Evolutionary conservation across 2,888 invertebrate genomes (phyloP).

Genomic region (Cosmorhoe ocellata): DNA sequence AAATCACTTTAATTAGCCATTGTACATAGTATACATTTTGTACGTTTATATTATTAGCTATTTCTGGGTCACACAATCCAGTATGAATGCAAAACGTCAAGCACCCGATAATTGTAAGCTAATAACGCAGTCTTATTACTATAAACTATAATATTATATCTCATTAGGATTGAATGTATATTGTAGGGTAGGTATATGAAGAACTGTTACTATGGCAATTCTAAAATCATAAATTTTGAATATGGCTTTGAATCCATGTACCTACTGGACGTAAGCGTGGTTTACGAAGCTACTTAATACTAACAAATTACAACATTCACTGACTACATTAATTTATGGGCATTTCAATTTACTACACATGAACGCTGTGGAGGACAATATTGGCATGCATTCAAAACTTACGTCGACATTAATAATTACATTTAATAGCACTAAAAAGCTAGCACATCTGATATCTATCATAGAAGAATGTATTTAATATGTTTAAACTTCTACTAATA

Average conservation of each 20-base stretch:
- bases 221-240: not conserved
- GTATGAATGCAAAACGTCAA: constrained; percentile 28
- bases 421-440: constrained; percentile 26
- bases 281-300: constrained; percentile 50
- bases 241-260: constrained; percentile 31
- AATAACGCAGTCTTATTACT: constrained; percentile 57
- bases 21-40: constrained; percentile 1
- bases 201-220: not conserved
- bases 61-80: constrained; percentile 29
- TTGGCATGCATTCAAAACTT: constrained; percentile 32
- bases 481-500: not conserved
- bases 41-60: constrained; percentile 5
- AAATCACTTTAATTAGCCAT: not conserved
- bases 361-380: constrained; percentile 38
- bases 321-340: constrained; percentile 39
- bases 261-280: constrained; percentile 66
- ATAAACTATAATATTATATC: constrained; percentile 35
- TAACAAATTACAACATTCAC: constrained; percentile 55
- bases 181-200: constrained; percentile 22
- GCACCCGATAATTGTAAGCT: constrained; percentile 42
- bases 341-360: constrained; percentile 39
- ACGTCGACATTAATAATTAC: constrained; percentile 20
- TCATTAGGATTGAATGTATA: constrained; percentile 31
- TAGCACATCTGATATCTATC: constrained; percentile 12
- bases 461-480: not conserved